Evolutionary conservation across 1,140 invertebrate genomes (phyloP).

Genomic region (Lasioglossum baleicum): DNA sequence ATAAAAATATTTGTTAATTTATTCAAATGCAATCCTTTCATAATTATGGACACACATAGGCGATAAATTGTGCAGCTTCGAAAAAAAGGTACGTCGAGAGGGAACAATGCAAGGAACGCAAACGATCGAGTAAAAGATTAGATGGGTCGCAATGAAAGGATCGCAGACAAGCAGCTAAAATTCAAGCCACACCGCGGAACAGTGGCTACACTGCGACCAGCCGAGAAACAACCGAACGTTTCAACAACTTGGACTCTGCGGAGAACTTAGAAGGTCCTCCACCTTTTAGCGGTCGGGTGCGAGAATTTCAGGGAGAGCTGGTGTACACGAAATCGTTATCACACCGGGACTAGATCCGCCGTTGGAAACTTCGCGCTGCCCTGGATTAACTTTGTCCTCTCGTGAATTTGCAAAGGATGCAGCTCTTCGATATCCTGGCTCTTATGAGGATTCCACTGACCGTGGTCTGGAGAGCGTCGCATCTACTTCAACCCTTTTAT

Average conservation of each 20-base stretch:
- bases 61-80: too few relatives aligned
- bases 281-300: slow-evolving; percentile 10
- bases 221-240: slow-evolving; percentile 5
- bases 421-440: slow-evolving; percentile 31
- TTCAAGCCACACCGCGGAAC: not conserved
- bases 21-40: too few relatives aligned
- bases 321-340: slow-evolving; percentile 42
- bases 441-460: slow-evolving; percentile 32
- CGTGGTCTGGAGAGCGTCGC: slow-evolving; percentile 33
- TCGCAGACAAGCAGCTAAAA: not conserved
- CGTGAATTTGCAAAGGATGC: slow-evolving; percentile 47
- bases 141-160: too few relatives aligned
- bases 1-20: too few relatives aligned
- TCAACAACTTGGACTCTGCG: not conserved
- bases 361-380: slow-evolving; percentile 23
- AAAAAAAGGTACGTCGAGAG: too few relatives aligned
- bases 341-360: slow-evolving; percentile 12
- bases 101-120: slow-evolving; percentile 5
- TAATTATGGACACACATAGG: too few relatives aligned
- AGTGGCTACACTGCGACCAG: not conserved
- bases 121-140: too few relatives aligned
- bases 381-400: slow-evolving; percentile 20
- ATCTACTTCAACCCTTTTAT: slow-evolving; percentile 63
- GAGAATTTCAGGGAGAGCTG: slow-evolving; percentile 12
- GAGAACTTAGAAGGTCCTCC: not conserved